phyloP scores from a whole-genome alignment of 2,888 invertebrate genomes.

The Pterobdella sp. region DNA sequence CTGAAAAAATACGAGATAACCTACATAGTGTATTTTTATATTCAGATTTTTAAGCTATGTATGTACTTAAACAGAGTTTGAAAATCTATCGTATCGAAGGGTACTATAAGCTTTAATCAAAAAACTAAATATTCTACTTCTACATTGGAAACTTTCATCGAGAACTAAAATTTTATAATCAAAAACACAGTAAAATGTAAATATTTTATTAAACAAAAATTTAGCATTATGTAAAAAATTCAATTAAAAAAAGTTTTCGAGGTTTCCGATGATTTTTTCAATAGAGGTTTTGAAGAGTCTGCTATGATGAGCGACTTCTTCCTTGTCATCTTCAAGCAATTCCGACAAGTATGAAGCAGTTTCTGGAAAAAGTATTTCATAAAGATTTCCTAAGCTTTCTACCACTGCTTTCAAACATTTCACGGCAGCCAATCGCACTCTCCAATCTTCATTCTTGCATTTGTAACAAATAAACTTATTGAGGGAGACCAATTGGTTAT shows the following conservation, averaged over 20 bases:
- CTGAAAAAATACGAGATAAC: no score
- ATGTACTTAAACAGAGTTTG: no score
- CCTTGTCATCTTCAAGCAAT: constrained; percentile 64
- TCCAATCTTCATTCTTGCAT: constrained; percentile 67
- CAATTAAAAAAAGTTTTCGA: neutral
- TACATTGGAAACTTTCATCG: no score
- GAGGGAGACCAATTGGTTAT: constrained; percentile 77
- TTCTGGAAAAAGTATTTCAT: constrained; percentile 78
- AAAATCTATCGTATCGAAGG: no score
- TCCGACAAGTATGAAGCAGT: constrained; percentile 89
- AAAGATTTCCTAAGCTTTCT: constrained; percentile 76
- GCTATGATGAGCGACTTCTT: constrained; percentile 2
- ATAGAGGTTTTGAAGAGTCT: neutral
- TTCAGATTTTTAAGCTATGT: no score
- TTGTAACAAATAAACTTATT: constrained; percentile 83
- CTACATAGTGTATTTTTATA: no score
- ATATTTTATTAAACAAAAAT: no score
- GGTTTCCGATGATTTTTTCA: neutral
- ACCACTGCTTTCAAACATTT: constrained; percentile 70
- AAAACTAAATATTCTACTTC: no score
- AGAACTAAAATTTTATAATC: no score
- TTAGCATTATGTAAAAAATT: no score
- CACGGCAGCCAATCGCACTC: constrained; percentile 64
- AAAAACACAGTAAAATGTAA: no score
- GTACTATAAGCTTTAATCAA: no score